Base-by-base conservation (phyloP, 2,113 vertebrate genomes). In the Laticauda laticaudata region DNA sequence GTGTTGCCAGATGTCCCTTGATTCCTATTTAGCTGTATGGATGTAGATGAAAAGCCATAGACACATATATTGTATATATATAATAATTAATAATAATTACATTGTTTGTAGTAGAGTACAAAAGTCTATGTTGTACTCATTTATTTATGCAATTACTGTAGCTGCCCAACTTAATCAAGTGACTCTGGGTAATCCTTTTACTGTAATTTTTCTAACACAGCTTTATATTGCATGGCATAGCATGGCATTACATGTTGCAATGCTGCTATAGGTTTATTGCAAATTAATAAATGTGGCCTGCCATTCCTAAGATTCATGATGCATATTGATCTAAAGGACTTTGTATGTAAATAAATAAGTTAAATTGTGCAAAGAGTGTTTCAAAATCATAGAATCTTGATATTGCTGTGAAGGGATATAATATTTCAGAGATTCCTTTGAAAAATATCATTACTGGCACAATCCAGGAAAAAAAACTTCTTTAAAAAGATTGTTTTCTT, bases 1-100 rank as follows among this genome's bases (percentile, higher is more conserved):
- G 75, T 91, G 93, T 86, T 95, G 48, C 87, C 6, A 93, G 61
- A 45, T 90, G 94, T 95, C 93, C 97, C 86, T 88, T 96, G 93
- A 88, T 95, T 96, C 91, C 87, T 89, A 64, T 92, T 91, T 87
- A 45, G 43, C 15, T 64, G 54, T 9, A 12, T 93, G 0, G 86
- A 53, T 12, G 6, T 0, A 14, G 93, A 90, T 51, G 1, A 0
- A 12, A 93, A 89, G 57, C 1, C 53, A 0, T 69, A 45, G 91
- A n/a, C 90, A 93, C 92, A 45, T 87, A 15, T 39, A 69, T 45
- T 87, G 8, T 87, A 55, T 26, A 54, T 88, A 54, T 88, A 92
- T 45, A 54, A 64, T n/a, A n/a, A 53, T 64, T 29, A 81, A 81
- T 8, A 18, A n/a, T 81, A 81, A 34, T 5, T 81, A 81, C n/a